These are phyloP conservation scores for Lasioglossum lativentre DNA, from an alignment of 2,888 invertebrate species.

Conservation along the genomic window DNA sequence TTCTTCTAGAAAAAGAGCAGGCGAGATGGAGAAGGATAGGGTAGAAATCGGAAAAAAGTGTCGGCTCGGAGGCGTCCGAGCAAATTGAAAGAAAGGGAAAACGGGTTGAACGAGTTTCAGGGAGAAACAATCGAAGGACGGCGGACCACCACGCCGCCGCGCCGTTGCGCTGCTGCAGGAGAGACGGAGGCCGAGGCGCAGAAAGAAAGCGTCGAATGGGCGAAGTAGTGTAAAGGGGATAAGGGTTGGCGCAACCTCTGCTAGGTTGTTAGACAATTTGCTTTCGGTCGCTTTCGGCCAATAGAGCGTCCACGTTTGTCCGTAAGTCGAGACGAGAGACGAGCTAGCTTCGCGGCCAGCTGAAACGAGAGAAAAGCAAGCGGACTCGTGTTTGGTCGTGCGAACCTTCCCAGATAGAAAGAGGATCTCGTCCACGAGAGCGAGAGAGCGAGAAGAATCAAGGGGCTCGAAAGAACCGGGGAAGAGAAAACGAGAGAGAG, in stretches of 20 bases:
- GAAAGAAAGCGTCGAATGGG: neutral
- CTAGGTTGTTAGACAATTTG: conserved; percentile 50
- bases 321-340: conserved; percentile 29
- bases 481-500: neutral
- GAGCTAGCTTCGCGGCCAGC: conserved; percentile 11
- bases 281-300: conserved; percentile 43
- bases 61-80: neutral
- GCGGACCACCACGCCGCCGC: too few species aligned
- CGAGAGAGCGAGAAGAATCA: neutral
- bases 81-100: conserved; percentile 4
- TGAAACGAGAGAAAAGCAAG: conserved; percentile 45
- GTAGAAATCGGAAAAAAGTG: neutral
- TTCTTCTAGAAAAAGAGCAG: neutral
- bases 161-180: neutral
- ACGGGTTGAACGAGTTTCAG: conserved; percentile 6
- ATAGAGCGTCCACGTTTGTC: conserved; percentile 25
- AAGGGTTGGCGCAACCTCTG: conserved; percentile 12
- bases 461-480: neutral
- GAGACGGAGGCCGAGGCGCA: neutral
- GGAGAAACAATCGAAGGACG: conserved; percentile 14
- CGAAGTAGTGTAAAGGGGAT: neutral
- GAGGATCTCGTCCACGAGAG: neutral
- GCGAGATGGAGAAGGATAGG: neutral
- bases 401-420: conserved; percentile 39
- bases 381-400: conserved; percentile 36